Evolutionary conservation across 2,113 vertebrate genomes (phyloP).

Genomic region (Eidolon helvum): DNA sequence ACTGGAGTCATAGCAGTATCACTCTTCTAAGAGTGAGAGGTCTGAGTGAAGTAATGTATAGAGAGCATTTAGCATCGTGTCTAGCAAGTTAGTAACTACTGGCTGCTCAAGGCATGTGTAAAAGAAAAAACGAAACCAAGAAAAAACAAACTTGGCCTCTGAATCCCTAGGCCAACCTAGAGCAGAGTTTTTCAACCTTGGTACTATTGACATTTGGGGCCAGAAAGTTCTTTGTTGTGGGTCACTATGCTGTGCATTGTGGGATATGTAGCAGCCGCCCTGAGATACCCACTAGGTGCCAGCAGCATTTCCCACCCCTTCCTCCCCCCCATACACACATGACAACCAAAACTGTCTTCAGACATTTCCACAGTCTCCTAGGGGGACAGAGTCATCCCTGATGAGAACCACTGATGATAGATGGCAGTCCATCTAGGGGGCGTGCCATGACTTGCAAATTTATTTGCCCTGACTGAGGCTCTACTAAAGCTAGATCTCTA

Average conservation of each 20-base stretch:
- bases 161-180: neutral
- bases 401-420: neutral
- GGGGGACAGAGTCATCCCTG: neutral
- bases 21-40: neutral
- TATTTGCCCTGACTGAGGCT: neutral
- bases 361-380: neutral
- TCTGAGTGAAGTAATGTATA: rapidly evolving
- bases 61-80: too few relatives aligned
- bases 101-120: neutral
- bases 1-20: rapidly evolving
- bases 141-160: neutral
- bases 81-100: neutral
- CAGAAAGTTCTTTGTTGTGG: neutral
- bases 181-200: neutral
- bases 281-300: neutral
- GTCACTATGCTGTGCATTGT: neutral
- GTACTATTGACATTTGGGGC: neutral
- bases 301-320: neutral
- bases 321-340: neutral
- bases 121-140: neutral
- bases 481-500: neutral
- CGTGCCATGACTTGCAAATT: neutral
- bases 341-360: neutral
- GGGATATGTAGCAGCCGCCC: neutral
- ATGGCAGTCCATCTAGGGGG: neutral